Evolutionary conservation across 2,888 invertebrate genomes (phyloP), one percentile per base, ranked within the genome.

Genomic region (Drosophila recens): DNA sequence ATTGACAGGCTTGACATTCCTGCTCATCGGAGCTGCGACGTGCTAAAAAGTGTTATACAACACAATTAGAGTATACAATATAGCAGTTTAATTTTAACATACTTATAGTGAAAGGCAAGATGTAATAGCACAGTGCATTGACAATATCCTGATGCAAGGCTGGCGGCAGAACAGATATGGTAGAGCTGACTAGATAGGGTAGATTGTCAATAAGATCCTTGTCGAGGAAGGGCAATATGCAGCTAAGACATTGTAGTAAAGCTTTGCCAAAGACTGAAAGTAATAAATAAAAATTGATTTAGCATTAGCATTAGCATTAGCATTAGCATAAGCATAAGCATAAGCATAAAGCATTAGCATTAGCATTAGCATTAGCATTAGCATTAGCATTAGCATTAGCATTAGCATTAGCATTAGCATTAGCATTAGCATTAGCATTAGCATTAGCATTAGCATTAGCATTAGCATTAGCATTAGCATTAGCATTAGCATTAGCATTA

Each of bases 31-130:
- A 92, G 75, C 94, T 95, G 85, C 95, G 95, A 48, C 97, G 95
- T 13, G 95, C 96, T 96, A n/a, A 3, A 4, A 80, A 42, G 15
- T 40, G 15, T 53, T 30, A 43, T 43, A 58, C 49, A 38, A 30
- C 13, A 1, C 1, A 8, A 8, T 61, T 46, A 43, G 15, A 43
- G 15, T 6, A 11, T 4, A 17, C 11, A 1, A 0, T n/a, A n/a
- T n/a, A n/a, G n/a, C n/a, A n/a, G 4, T 49, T 1, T 27, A 20
- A 9, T 0, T 9, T 0, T 3, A 15, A 45, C 96, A 95, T 93
- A 97, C 98, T 95, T 89, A 99, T 96, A 23, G 98, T 98, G 93
- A 99, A 98, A 1, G 99, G 99, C 86, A 99, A 94, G 87, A 99
- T 96, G 91, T 98, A 98, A 91, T 97, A 98, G 92, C 99, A 98